Evolutionary conservation across 2,888 invertebrate species (phyloP), one percentile per base, ranked within the genome.

Genomic region (Pocota personata): DNA sequence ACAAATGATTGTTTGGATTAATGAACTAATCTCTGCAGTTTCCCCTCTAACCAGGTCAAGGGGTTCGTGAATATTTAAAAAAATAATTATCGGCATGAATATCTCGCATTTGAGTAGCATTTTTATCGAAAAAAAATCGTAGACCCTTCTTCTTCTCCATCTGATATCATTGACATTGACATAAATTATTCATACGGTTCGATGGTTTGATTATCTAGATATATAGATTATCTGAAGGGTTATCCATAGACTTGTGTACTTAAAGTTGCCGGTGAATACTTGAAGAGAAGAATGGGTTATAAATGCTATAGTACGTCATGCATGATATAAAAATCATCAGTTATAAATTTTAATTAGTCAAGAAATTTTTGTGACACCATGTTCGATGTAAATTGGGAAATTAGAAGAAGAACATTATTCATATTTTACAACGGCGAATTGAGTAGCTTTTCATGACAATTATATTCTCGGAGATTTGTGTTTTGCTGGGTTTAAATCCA

Each of bases 21-120:
- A 71, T 35, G 55, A 62, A 43, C 48, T n/a, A 64, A 64, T 79
- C 57, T 72, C 46, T 52, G 32, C 67, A 21, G 35, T 52, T 64
- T 52, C 8, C 10, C 58, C 57, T 32, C 32, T 21, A 37, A 73
- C 3, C 50, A 46, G 48, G 57, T 55, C 55, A 55, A 55, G 67
- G 50, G 43, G 67, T 6, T 40, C 21, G 8, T 48, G n/a, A 67
- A 66, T 58, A 50, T 37, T 48, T 50, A n/a, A 60, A 50, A 27
- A 19, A 58, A 35, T 71, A 58, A 71, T 48, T 71, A 71, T 35
- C 71, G 16, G 7, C 46, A 71, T 48, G 55, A 46, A 55, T 32
- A 3, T 67, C 40, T 57, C 12, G 14, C 10, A 16, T 46, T 71
- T 43, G 21, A 32, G 46, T 57, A 6, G 5, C 12, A 14, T 35